Evolutionary conservation across 2,113 vertebrate genomes (phyloP).

Genomic region (Passer montanus): DNA sequence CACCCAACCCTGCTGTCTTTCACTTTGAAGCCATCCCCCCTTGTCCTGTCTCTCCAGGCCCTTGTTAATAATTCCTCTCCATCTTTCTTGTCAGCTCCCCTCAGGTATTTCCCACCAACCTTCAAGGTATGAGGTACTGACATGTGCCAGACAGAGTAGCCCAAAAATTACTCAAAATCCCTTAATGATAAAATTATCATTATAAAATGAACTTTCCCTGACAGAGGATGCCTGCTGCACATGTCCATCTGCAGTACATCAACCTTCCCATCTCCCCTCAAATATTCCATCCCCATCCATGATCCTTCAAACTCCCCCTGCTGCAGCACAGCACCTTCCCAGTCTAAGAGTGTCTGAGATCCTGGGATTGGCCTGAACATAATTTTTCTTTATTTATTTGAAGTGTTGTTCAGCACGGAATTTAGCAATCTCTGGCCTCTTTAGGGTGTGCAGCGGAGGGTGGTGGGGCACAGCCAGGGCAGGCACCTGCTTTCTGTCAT

Average conservation of each 20-base stretch:
- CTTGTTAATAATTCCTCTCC: neutral
- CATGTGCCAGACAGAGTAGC: neutral
- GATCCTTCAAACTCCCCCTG: neutral
- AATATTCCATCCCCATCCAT: neutral
- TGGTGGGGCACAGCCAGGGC: neutral
- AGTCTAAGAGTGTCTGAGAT: neutral
- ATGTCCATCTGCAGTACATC: neutral
- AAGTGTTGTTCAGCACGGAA: neutral
- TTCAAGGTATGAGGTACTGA: fast-evolving
- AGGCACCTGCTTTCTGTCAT: neutral
- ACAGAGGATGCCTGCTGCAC: neutral
- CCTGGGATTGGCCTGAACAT: neutral
- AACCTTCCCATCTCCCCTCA: neutral
- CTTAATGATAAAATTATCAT: neutral
- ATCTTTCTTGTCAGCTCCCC: neutral
- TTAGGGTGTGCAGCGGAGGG: neutral
- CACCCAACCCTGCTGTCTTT: fast-evolving
- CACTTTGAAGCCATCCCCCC: neutral
- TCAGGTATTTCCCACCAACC: neutral
- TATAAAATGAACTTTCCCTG: neutral
- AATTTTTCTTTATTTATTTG: neutral
- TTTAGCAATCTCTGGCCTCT: neutral
- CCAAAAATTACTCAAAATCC: neutral
- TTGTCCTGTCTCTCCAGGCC: neutral
- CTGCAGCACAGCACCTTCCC: neutral